Conservation (phyloP, 2,888 invertebrate species). For the Koerneria pararmatus region DNA sequence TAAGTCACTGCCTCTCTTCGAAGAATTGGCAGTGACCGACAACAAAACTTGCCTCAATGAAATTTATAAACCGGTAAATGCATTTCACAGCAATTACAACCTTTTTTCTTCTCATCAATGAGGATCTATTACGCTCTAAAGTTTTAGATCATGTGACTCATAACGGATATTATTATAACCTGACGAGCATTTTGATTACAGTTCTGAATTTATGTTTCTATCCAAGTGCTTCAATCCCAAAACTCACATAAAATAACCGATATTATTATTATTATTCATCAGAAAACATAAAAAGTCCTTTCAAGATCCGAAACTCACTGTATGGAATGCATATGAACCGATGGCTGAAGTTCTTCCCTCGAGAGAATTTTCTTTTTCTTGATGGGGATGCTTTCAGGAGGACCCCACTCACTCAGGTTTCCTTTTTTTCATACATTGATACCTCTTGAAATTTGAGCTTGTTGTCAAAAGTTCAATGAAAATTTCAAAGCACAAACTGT, state of each 20-base stretch:
- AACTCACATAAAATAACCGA: too few relatives aligned
- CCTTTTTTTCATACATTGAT: not conserved
- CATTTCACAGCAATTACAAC: not conserved
- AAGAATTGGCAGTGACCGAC: conserved; percentile 61
- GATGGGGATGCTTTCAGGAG: conserved; percentile 87
- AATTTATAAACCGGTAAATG: conserved; percentile 46
- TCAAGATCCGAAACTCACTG: conserved; percentile 71
- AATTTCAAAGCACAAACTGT: too few relatives aligned
- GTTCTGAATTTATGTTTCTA: conserved; percentile 11
- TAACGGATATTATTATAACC: not conserved
- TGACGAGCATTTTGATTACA: not conserved
- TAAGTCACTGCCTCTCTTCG: conserved; percentile 60
- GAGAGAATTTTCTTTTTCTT: conserved; percentile 81
- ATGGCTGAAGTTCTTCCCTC: conserved; percentile 88
- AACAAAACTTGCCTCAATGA: conserved; percentile 61
- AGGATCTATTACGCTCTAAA: not conserved
- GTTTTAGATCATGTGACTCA: not conserved
- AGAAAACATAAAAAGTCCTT: conserved; percentile 55
- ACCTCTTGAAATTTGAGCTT: too few relatives aligned
- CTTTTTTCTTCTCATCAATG: not conserved
- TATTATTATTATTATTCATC: too few relatives aligned
- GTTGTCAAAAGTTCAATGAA: too few relatives aligned
- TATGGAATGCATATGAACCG: conserved; percentile 83
- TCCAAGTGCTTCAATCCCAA: too few relatives aligned
- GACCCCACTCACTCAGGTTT: conserved; percentile 77